Conservation (phyloP, 2,113 vertebrate species). For the Girardinichthys multiradiatus region DNA sequence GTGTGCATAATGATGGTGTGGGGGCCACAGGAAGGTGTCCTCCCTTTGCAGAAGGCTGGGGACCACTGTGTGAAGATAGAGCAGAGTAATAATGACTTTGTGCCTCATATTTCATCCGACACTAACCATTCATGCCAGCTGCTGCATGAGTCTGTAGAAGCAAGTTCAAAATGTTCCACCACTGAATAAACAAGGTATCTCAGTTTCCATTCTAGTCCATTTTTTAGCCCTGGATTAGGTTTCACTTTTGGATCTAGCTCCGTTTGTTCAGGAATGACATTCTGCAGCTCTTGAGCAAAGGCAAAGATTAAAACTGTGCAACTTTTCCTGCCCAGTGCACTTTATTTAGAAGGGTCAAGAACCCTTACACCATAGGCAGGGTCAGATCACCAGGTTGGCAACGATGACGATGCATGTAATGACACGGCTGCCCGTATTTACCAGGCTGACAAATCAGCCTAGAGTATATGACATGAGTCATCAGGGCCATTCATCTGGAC, state of each 20-base stretch:
- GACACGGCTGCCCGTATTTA: slow-evolving; percentile 54
- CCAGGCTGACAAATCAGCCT: slow-evolving; percentile 18
- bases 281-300: not conserved
- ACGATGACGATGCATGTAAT: slow-evolving; percentile 4
- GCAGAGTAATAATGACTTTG: not conserved
- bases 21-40: no score
- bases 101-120: not conserved
- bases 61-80: not conserved
- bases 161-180: not conserved
- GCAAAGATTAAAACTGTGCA: not conserved
- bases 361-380: slow-evolving; percentile 18
- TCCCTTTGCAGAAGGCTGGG: no score
- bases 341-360: not conserved
- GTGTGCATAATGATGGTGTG: no score
- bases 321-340: not conserved
- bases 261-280: not conserved
- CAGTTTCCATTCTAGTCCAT: not conserved
- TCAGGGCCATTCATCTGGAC: slow-evolving; percentile 10
- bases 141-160: not conserved
- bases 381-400: slow-evolving; percentile 28
- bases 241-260: not conserved
- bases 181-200: not conserved
- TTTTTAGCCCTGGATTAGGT: not conserved
- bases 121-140: not conserved
- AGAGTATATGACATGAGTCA: not conserved